Base-by-base conservation (phyloP, 2,888 invertebrate genomes). In the Cheilosia variabilis region DNA sequence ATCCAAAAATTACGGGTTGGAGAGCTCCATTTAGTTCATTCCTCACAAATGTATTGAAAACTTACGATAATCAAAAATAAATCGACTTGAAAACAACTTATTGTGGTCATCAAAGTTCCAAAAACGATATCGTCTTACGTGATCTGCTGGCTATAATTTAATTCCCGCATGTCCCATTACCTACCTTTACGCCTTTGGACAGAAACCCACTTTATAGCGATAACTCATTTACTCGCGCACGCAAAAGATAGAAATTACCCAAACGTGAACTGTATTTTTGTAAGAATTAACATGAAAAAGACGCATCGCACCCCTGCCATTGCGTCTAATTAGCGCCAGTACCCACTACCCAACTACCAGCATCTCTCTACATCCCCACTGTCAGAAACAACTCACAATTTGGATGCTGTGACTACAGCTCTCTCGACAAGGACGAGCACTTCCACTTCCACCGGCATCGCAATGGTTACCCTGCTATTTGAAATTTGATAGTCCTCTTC, bases 231-330 rank as follows among this genome's bases (percentile, higher is more conserved):
- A 55, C 27, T 50, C 65, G 31, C 65, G 19, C 19, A 41, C 15
- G 57, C 37, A 75, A 65, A 75, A 41, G 24, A 22, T 58, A 34
- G 9, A 57, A 57, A 65, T 75, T 57, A 57, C 65, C 37, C 1
- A 41, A 65, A 75, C 75, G 75, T 75, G 65, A 57, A 66, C 57
- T 75, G 65, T 57, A 75, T 75, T 13, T 41, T 37, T 69, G 19
- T 34, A 69, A 24, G n/a, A 77, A 77, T 69, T 62, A 47, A 55
- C 69, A 63, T 63, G 60, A 68, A 69, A 69, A 47, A 55, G 24
- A 53, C 60, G 58, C 68, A 69, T 63, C 15, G 37, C 37, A 27
- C 68, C 43, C 45, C 52, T 76, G 50, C 55, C 34, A 31, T 15
- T 10, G 66, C 45, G 66, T 60, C 60, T 76, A 68, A 76, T 76